Conservation (phyloP, 2,888 invertebrate genomes). For the Unio delphinus region DNA sequence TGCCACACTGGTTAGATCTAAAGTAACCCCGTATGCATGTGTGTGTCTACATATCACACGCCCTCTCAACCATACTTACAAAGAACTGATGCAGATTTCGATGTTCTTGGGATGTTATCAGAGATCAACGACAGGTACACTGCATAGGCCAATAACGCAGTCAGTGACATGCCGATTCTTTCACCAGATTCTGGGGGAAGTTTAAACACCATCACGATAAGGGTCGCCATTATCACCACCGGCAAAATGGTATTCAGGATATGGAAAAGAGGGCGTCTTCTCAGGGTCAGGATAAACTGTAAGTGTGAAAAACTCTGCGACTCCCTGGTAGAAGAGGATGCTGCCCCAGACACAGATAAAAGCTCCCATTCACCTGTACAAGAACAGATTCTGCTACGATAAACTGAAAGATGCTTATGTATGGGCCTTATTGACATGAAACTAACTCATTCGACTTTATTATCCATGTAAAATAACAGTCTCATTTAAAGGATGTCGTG, state of each 20-base stretch:
- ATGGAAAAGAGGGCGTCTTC: conserved; percentile 29
- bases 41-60: too few relatives aligned
- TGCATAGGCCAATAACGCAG: conserved; percentile 39
- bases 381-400: neutral
- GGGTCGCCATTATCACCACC: conserved; percentile 31
- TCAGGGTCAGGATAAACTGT: conserved; percentile 23
- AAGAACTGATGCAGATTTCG: conserved; percentile 28
- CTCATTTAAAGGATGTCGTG: too few relatives aligned
- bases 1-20: too few relatives aligned
- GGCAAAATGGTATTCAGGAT: conserved; percentile 35
- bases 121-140: conserved; percentile 42
- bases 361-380: conserved; percentile 13
- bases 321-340: conserved; percentile 1
- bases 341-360: neutral
- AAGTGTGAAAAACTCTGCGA: conserved; percentile 18
- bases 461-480: too few relatives aligned
- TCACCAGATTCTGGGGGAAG: conserved; percentile 42
- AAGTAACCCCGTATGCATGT: too few relatives aligned
- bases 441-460: too few relatives aligned
- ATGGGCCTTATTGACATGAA: too few relatives aligned
- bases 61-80: conserved; percentile 21
- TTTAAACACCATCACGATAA: conserved; percentile 40
- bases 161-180: conserved; percentile 25
- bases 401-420: too few relatives aligned
- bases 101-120: conserved; percentile 39